Evolutionary conservation across 1,140 invertebrate genomes (phyloP), one percentile per base, ranked within the genome.

Genomic region (Zeugodacus cucurbitae): DNA sequence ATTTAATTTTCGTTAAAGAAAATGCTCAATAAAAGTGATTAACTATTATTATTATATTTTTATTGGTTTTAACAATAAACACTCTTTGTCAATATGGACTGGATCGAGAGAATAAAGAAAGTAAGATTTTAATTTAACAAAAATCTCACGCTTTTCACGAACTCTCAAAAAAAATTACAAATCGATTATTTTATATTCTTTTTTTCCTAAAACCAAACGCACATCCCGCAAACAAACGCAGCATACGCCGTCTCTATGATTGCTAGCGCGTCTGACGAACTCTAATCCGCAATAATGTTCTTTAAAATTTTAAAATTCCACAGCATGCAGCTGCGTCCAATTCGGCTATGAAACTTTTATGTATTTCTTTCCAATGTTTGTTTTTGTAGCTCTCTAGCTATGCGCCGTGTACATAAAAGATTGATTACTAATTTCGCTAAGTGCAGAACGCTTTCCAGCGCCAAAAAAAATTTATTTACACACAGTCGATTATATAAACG

Each of bases 341-440:
- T 5, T 32, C 29, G 26, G 29, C 22, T 62, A 67, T 67, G n/a
- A 62, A 62, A 62, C 58, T n/a, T 62, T 20, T 54, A 54, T 54
- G 20, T 54, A n/a, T 62, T 62, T n/a, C 22, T 22, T 14, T 54
- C 29, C 0, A 3, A 14, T 20, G 17, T 74, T 37, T 74, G 20
- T 37, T 37, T 34, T 20, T n/a, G 2, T 17, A 1, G n/a, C n/a
- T n/a, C n/a, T n/a, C n/a, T 3, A 62, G 59, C 0, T 26, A 62
- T 2, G 2, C 58, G 7, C 6, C 58, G 58, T 67, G 22, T 17
- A 74, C 34, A 74, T 32, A 74, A 74, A 74, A 74, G 67, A 74
- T 41, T 74, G 67, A 74, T 41, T 74, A 74, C 67, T 74, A 74
- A 74, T 74, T 74, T 74, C 3, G 34, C 67, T 74, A 74, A 74